phyloP scores from a whole-genome alignment of 2,113 vertebrate genomes.

The Chaetodon auriga region DNA sequence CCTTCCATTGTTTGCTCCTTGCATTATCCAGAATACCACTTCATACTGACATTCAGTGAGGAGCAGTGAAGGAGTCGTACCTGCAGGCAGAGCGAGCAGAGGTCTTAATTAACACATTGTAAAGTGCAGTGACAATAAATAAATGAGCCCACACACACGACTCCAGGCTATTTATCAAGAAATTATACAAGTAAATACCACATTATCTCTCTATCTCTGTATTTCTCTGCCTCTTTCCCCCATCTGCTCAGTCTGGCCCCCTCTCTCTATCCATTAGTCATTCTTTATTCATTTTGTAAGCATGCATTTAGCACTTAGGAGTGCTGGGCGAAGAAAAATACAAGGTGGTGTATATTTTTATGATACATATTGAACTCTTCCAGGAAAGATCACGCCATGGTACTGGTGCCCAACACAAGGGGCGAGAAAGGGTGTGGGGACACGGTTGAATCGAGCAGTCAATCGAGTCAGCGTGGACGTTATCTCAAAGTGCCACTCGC shows the following conservation, averaged over 20 bases:
- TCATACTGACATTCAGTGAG: slow-evolving; percentile 1
- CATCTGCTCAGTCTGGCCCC: background rate
- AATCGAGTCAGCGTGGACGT: background rate
- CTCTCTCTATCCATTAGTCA: background rate
- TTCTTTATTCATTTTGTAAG: slow-evolving; percentile 2
- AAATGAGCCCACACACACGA: slow-evolving; percentile 22
- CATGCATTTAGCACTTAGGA: background rate
- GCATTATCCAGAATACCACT: background rate
- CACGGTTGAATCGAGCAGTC: slow-evolving; percentile 25
- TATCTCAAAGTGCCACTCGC: slow-evolving; percentile 59
- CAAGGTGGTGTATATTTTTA: background rate
- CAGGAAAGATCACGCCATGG: background rate
- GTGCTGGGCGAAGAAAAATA: background rate
- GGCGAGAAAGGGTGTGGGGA: background rate
- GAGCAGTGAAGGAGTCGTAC: background rate
- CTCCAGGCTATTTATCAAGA: slow-evolving; percentile 30
- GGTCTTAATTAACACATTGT: slow-evolving; percentile 33
- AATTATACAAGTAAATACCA: slow-evolving; percentile 1
- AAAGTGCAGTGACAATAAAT: slow-evolving; percentile 28
- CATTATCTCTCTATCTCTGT: slow-evolving; percentile 10
- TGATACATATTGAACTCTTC: background rate
- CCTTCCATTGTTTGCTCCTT: background rate
- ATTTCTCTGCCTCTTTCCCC: background rate
- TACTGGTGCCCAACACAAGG: background rate
- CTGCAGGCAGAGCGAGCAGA: slow-evolving; percentile 24